Evolutionary conservation across 2,888 invertebrate species (phyloP).

Genomic region (Scaptomyza caliginosa): DNA sequence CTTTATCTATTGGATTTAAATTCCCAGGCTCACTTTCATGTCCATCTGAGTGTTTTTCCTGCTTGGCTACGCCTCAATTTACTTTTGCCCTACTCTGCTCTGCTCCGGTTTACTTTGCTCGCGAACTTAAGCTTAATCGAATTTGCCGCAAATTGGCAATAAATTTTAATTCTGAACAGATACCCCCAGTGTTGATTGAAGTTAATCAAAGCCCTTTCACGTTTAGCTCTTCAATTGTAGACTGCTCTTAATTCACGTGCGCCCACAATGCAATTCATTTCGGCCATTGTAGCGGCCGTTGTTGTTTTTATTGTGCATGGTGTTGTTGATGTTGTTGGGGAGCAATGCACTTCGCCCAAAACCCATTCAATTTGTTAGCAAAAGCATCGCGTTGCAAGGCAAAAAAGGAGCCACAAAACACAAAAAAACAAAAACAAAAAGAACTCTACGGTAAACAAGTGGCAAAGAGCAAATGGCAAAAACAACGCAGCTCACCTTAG

Average conservation of each 20-base stretch:
- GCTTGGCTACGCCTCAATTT: conserved; percentile 51
- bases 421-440: conserved; percentile 8
- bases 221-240: conserved; percentile 15
- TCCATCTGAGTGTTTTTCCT: conserved; percentile 74
- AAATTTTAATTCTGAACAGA: conserved; percentile 77
- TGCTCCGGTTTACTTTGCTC: conserved; percentile 32
- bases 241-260: conserved; percentile 39
- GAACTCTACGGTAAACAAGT: conserved; percentile 65
- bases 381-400: conserved; percentile 33
- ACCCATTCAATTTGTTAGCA: conserved; percentile 69
- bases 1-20: conserved; percentile 80
- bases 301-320: conserved; percentile 16
- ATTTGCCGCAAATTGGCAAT: conserved; percentile 80
- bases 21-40: conserved; percentile 65
- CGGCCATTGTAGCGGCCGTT: not conserved
- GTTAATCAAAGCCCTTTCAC: conserved; percentile 64
- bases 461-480: conserved; percentile 68
- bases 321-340: conserved; percentile 24
- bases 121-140: conserved; percentile 77
- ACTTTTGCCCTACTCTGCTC: conserved; percentile 8
- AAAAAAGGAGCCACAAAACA: conserved; percentile 15
- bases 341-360: conserved; percentile 65
- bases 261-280: conserved; percentile 34
- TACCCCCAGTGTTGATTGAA: conserved; percentile 65
- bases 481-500: conserved; percentile 60